Evolutionary conservation across 1,140 invertebrate genomes (phyloP).

Genomic region (Platyura marginata): DNA sequence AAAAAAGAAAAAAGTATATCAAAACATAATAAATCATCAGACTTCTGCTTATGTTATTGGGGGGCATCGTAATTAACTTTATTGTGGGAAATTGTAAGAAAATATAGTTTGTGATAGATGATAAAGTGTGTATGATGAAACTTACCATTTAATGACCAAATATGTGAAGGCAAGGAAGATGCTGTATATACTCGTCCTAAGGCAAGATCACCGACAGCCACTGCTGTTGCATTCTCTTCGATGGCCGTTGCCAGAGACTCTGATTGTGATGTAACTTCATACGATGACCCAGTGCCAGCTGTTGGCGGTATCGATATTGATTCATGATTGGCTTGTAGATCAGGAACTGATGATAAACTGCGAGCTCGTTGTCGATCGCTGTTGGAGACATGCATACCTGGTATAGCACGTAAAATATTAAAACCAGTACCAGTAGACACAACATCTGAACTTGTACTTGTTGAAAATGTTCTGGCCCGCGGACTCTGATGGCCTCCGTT

Average conservation of each 20-base stretch:
- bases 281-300: no score
- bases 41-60: no score
- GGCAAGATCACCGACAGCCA: slow-evolving; percentile 30
- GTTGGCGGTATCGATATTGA: slow-evolving; percentile 31
- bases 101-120: no score
- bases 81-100: no score
- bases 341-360: slow-evolving; percentile 66
- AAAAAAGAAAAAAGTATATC: no score
- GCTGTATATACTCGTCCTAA: slow-evolving; percentile 66
- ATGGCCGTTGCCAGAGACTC: slow-evolving; percentile 24
- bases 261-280: slow-evolving; percentile 14
- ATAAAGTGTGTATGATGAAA: no score
- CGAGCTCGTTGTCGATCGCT: slow-evolving; percentile 59
- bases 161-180: slow-evolving; percentile 74
- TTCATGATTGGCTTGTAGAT: slow-evolving; percentile 39
- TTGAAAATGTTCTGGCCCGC: slow-evolving; percentile 54
- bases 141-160: slow-evolving; percentile 79
- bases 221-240: slow-evolving; percentile 26
- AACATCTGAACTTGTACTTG: slow-evolving; percentile 47
- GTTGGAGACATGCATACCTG: slow-evolving; percentile 43
- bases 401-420: slow-evolving; percentile 50
- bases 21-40: no score
- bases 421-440: slow-evolving; percentile 41
- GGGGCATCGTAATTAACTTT: no score
- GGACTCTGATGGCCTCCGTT: slow-evolving; percentile 46